Base-by-base conservation (phyloP, 2,888 invertebrate species). In the Esperia sulphurella region DNA sequence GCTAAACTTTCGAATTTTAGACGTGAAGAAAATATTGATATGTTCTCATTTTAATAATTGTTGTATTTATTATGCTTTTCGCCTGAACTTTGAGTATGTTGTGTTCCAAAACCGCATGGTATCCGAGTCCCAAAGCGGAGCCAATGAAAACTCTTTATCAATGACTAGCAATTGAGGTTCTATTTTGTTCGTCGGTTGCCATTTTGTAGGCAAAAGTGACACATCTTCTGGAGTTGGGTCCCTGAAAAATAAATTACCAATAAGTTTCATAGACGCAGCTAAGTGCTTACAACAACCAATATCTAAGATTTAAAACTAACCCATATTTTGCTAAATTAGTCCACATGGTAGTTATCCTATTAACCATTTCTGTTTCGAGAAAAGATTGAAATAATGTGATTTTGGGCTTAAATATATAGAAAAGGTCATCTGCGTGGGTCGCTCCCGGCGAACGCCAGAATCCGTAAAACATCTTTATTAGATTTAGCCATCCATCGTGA, bases 361-460 rank as follows among this genome's bases (percentile, higher is more conserved):
- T 54, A n/a, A 79, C 71, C 14, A 79, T 71, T 0, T 64, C 58
- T 9, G 43, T 61, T 52, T 86, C 86, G 1, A 71, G 45, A 33
- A 69, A 63, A 5, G 66, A 61, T 13, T 68, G 59, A 1, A 73
- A 56, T 2, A 76, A 44, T 0, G 69, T 63, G 0, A 65, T 41
- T 58, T 61, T 68, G 3, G 75, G 42, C 49, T 77, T 88, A 49
- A 88, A 88, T 54, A 89, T 66, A 49, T 87, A 89, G 53, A 88
- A 88, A 1, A 89, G 48, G n/a, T 88, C 89, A 52, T 89, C 88
- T 0, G 83, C 88, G 44, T 89, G 89, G 0, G 84, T 79, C 0
- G 88, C 86, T 1, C 88, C 88, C 0, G 79, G 76, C n/a, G 68
- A 59, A 1, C 53, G 57, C 9, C 58, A 48, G 46, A 74, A 82